These are phyloP conservation scores for Bruchidius siliquastri DNA, from an alignment of 2,888 invertebrate species.

Conservation along the genomic window DNA sequence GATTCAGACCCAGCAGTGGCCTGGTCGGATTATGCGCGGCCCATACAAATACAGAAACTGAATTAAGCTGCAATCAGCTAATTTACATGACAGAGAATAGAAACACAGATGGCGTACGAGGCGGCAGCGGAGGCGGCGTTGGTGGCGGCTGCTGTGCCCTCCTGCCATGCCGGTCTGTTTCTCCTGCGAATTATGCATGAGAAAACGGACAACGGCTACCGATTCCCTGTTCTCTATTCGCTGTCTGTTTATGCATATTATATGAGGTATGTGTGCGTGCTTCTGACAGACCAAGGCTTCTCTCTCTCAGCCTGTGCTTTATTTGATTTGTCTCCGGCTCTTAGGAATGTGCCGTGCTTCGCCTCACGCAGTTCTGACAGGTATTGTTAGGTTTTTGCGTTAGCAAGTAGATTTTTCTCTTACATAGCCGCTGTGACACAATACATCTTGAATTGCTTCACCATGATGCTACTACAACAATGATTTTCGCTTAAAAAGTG, in stretches of 20 bases:
- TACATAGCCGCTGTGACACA: too few species aligned
- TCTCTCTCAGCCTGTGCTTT: conserved; percentile 25
- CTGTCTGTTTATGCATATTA: conserved; percentile 39
- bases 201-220: conserved; percentile 33
- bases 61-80: conserved; percentile 28
- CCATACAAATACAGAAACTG: conserved; percentile 27
- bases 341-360: conserved; percentile 12
- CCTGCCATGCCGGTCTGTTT: conserved; percentile 20
- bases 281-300: conserved; percentile 29
- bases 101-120: conserved; percentile 28
- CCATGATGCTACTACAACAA: too few species aligned
- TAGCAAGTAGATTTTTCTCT: too few species aligned
- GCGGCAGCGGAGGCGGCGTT: conserved; percentile 1
- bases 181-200: conserved; percentile 44
- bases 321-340: conserved; percentile 29
- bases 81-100: conserved; percentile 32
- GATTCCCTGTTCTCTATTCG: conserved; percentile 8
- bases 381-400: not conserved
- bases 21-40: conserved; percentile 30
- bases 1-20: conserved; percentile 1
- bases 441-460: too few species aligned
- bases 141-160: conserved; percentile 12
- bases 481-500: too few species aligned
- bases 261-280: conserved; percentile 33
- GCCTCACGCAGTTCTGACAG: not conserved